Conservation (phyloP, 2,888 invertebrate species). For the Andrena flavipes region DNA sequence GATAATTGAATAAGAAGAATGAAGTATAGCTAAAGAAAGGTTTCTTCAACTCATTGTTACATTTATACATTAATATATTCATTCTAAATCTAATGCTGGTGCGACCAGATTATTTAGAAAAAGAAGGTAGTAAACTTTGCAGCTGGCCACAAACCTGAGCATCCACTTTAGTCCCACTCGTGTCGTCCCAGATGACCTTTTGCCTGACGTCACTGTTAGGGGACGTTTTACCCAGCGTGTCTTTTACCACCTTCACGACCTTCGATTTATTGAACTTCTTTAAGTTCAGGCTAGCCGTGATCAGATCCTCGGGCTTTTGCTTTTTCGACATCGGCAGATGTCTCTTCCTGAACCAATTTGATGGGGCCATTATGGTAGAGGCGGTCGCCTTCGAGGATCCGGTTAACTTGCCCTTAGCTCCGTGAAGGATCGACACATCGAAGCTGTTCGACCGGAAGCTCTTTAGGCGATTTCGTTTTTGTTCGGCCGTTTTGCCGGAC, state of each 20-base stretch:
- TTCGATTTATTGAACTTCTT: slow-evolving; percentile 88
- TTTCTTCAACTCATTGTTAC: too few species aligned
- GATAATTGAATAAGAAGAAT: too few species aligned
- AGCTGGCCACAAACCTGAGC: slow-evolving; percentile 86
- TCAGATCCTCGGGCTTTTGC: slow-evolving; percentile 83
- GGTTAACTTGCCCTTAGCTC: slow-evolving; percentile 77
- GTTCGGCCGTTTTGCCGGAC: slow-evolving; percentile 81
- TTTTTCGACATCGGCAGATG: slow-evolving; percentile 91
- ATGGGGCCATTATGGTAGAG: slow-evolving; percentile 84
- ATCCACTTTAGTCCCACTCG: slow-evolving; percentile 92
- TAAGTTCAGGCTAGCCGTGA: slow-evolving; percentile 85
- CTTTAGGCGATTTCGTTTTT: slow-evolving; percentile 87
- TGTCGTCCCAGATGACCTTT: slow-evolving; percentile 91
- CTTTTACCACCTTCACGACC: slow-evolving; percentile 86
- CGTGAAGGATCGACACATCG: slow-evolving; percentile 91
- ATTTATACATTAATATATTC: too few species aligned
- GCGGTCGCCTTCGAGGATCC: slow-evolving; percentile 48
- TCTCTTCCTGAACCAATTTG: slow-evolving; percentile 92
- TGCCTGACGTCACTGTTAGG: slow-evolving; percentile 78
- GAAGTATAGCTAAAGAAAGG: too few species aligned
- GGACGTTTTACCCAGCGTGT: slow-evolving; percentile 79
- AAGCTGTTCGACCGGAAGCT: slow-evolving; percentile 94
- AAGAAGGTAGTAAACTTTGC: not conserved
- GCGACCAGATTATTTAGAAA: too few species aligned
- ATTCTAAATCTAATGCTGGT: too few species aligned